Percentiles rank a stretch among this genome's conserved stretches.
These are phyloP conservation scores for Etheostoma spectabile DNA, from an alignment of 2,113 vertebrate species.

Conservation along the genomic window DNA sequence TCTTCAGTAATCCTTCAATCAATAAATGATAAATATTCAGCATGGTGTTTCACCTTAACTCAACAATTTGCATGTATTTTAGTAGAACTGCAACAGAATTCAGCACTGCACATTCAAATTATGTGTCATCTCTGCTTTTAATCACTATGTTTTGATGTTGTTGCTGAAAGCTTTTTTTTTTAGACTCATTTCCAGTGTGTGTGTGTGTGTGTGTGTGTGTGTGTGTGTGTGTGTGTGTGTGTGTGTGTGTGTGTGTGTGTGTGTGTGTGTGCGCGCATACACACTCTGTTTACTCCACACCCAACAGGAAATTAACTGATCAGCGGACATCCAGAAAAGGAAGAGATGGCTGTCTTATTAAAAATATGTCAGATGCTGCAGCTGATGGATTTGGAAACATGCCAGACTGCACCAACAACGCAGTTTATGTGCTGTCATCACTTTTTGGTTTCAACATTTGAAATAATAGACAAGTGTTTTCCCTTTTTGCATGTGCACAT, in stretches of 20 bases:
- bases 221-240: neutral
- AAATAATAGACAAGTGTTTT: neutral
- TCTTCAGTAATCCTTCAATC: conserved; percentile 8
- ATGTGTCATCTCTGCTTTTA: neutral
- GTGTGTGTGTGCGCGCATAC: neutral
- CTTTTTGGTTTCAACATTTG: neutral
- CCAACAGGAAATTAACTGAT: conserved; percentile 74
- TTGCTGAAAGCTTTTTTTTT: conserved; percentile 20
- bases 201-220: neutral
- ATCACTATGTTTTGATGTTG: conserved; percentile 10
- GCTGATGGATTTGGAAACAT: conserved; percentile 36
- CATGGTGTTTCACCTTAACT: neutral
- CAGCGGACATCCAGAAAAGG: conserved; percentile 44
- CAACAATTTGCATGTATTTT: neutral
- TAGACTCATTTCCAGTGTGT: conserved; percentile 20
- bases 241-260: neutral
- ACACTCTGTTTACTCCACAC: conserved; percentile 18
- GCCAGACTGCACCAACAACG: conserved; percentile 7
- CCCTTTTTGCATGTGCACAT: neutral
- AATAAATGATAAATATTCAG: neutral
- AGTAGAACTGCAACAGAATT: neutral
- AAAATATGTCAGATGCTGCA: conserved; percentile 59
- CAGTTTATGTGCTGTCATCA: neutral
- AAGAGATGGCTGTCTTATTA: conserved; percentile 64
- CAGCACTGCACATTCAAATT: neutral